phyloP scores from a whole-genome alignment of 2,797 vertebrate genomes.

The Macroramphosus scolopax region DNA sequence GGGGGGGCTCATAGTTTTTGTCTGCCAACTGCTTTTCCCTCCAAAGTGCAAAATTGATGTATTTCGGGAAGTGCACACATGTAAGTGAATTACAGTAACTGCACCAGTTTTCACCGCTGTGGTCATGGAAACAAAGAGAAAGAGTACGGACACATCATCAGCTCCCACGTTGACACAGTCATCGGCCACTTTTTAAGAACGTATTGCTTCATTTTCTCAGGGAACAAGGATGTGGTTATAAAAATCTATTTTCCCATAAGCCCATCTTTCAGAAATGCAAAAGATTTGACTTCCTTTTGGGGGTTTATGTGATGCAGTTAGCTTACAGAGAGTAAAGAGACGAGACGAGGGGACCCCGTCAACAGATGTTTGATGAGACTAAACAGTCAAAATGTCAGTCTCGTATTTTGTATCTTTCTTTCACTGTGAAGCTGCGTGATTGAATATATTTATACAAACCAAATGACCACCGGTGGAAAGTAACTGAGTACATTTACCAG shows the following conservation, averaged over 20 bases:
- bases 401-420: no score
- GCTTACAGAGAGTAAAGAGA: no score
- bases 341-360: no score
- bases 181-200: not conserved
- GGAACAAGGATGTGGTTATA: not conserved
- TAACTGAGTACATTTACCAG: no score
- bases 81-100: constrained; percentile 15
- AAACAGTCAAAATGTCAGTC: no score
- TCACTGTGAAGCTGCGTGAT: no score
- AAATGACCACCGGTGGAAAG: no score
- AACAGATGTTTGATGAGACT: no score
- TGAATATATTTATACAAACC: no score
- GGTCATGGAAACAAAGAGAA: not conserved
- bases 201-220: not conserved
- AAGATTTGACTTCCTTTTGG: no score
- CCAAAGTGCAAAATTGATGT: not conserved
- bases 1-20: constrained; percentile 12
- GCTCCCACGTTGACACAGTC: not conserved
- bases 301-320: no score
- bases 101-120: not conserved
- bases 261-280: no score
- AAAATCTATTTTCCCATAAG: constrained; percentile 1
- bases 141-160: not conserved
- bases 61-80: constrained; percentile 3
- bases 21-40: constrained; percentile 2